Evolutionary conservation across 2,888 invertebrate species (phyloP).

Genomic region (Plemyria rubiginata): DNA sequence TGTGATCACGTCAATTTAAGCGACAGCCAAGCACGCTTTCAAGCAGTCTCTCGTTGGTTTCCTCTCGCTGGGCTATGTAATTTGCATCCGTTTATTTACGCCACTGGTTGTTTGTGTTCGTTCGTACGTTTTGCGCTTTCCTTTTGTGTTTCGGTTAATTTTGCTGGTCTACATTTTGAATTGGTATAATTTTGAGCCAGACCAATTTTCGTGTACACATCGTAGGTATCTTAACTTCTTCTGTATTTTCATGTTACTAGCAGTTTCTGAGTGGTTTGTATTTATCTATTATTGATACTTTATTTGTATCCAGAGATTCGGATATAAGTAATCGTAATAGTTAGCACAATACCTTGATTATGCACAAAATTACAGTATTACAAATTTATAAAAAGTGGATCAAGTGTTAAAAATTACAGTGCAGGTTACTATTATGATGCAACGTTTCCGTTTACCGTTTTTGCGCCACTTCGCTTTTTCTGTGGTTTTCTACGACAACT

Average conservation of each 20-base stretch:
- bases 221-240: not conserved
- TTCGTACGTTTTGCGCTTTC: conserved; percentile 60
- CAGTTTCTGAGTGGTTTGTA: not conserved
- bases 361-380: not conserved
- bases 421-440: conserved; percentile 17
- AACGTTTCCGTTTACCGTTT: conserved; percentile 32
- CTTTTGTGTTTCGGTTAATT: conserved; percentile 40
- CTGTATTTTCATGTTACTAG: not conserved
- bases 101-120: conserved; percentile 60
- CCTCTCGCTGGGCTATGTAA: conserved; percentile 61
- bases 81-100: conserved; percentile 72
- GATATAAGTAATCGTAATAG: too few relatives aligned
- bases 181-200: not conserved
- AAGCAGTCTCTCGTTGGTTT: conserved; percentile 55
- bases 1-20: conserved; percentile 32
- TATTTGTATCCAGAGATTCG: too few relatives aligned
- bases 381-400: conserved; percentile 7
- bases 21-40: conserved; percentile 49
- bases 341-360: too few relatives aligned
- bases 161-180: conserved; percentile 25
- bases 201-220: not conserved
- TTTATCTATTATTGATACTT: too few relatives aligned
- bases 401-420: conserved; percentile 18
- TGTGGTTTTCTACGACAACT: conserved; percentile 45
- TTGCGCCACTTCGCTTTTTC: conserved; percentile 42